Base-by-base conservation (phyloP, 2,888 invertebrate species). In the Tetragnatha montana region DNA sequence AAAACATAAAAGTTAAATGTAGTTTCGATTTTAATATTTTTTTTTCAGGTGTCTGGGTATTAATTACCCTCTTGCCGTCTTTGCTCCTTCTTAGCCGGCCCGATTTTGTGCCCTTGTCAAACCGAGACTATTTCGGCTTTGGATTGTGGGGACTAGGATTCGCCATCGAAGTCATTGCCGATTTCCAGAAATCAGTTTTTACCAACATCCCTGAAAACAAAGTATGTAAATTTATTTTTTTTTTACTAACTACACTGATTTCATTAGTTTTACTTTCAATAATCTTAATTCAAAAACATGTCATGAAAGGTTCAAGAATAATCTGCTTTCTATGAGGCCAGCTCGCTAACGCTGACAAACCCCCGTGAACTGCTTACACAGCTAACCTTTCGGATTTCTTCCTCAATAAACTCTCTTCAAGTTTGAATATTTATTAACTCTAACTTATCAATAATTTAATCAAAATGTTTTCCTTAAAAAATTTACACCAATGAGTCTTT, bases 61-160 rank as follows among this genome's bases (percentile, higher is more conserved):
- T 93, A 19, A 88, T 93, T 2, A 94, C 93, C 6, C 87, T 94
- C 6, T 92, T 93, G 14, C 94, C 94, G 0, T 92, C 93, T 4
- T 87, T 94, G 8, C 91, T 93, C 47, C 92, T 93, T 78, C 93
- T 93, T 83, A 91, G 89, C 70, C 93, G 93, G 87, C 92, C 92
- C 75, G 91, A 92, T 71, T 93, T 93, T 88, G 91, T 91, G 74
- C 92, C 93, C 4, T 81, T 94, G 19, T 91, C 92, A 0, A 92
- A 85, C 3, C 91, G 92, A 51, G 94, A 94, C 91, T 93, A 93
- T 87, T 47, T 93, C 19, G 94, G 94, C 51, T 94, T 93, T 93
- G 92, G 92, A 10, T 74, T 94, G 22, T 94, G 93, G 93, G 70
- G 73, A 17, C 49, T 91, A 22, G 91, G 91, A n/a, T 91, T 91